These are phyloP conservation scores for Sebastes minor DNA, from an alignment of 2,797 vertebrate genomes.

Conservation along the genomic window DNA sequence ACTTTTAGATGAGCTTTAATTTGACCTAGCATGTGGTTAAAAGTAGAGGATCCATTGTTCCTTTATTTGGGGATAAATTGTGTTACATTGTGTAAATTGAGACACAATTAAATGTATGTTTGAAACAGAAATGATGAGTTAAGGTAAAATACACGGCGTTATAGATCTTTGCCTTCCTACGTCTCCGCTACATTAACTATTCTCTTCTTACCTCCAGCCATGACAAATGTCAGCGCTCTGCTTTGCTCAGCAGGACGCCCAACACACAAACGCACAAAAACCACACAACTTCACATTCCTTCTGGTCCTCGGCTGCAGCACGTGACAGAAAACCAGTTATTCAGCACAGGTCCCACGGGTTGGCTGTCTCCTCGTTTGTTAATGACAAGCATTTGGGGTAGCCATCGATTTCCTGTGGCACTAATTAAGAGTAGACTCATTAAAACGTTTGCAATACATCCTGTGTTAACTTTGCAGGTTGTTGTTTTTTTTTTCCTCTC, in stretches of 20 bases:
- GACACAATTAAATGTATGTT: background rate
- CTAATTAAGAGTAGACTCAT: conserved; percentile 82
- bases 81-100: too few relatives aligned
- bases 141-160: conserved; percentile 9
- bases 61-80: background rate
- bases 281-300: conserved; percentile 21
- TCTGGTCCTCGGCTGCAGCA: conserved; percentile 36
- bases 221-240: conserved; percentile 40
- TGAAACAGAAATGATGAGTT: conserved; percentile 37
- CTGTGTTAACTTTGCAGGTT: conserved; percentile 60
- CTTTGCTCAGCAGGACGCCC: conserved; percentile 31
- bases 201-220: conserved; percentile 48
- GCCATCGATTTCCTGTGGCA: conserved; percentile 79
- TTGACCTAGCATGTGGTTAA: conserved; percentile 2
- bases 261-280: background rate
- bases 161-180: conserved; percentile 11
- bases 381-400: conserved; percentile 79
- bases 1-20: conserved; percentile 10
- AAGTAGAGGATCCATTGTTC: conserved; percentile 28
- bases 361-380: conserved; percentile 75
- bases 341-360: conserved; percentile 71
- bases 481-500: background rate
- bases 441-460: conserved; percentile 77
- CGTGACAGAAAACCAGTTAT: conserved; percentile 66
- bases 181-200: conserved; percentile 31